These are phyloP conservation scores for Spisula solida DNA, from an alignment of 2,888 invertebrate species.

Conservation along the genomic window DNA sequence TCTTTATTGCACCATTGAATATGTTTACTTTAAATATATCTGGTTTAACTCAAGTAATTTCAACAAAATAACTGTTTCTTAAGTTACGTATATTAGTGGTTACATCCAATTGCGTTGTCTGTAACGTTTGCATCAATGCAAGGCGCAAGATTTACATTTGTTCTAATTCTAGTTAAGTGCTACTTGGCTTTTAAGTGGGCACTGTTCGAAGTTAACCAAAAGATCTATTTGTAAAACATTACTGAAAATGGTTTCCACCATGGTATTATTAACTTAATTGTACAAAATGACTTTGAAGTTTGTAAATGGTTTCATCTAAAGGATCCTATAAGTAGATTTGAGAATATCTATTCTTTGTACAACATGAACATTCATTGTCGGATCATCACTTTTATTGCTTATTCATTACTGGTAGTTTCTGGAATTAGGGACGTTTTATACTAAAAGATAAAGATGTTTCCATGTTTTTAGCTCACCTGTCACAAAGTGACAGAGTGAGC, in stretches of 20 bases:
- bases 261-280: not conserved
- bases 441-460: not conserved
- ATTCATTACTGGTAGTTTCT: not conserved
- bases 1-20: slow-evolving; percentile 16
- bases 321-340: not conserved
- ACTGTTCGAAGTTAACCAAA: too few species aligned
- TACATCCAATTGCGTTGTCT: too few species aligned
- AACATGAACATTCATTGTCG: not conserved
- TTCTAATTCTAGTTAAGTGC: too few species aligned
- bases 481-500: too few species aligned
- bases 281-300: slow-evolving; percentile 7
- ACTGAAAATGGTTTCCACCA: too few species aligned
- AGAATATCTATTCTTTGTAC: not conserved
- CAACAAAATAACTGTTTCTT: not conserved
- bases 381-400: slow-evolving; percentile 16
- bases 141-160: too few species aligned
- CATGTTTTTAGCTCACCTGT: not conserved
- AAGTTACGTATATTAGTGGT: not conserved
- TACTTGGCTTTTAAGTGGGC: too few species aligned
- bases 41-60: not conserved
- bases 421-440: slow-evolving; percentile 1
- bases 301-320: not conserved
- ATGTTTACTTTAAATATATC: not conserved
- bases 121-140: too few species aligned
- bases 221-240: too few species aligned